Base-by-base conservation (phyloP, 92 coral and sea anemone species). In the Bergia sp. region DNA sequence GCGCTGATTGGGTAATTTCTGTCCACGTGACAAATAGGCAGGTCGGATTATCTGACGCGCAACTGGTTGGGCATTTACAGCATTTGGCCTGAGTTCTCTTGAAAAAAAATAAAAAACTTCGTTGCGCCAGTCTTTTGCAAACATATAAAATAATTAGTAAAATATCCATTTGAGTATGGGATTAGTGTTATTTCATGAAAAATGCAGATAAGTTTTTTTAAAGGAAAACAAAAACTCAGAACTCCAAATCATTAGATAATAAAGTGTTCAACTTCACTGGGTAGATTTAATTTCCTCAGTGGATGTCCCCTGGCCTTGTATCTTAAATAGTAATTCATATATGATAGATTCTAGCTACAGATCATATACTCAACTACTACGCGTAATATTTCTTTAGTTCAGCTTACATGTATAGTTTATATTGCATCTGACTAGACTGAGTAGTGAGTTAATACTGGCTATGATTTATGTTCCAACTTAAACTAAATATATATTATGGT, bases 21-120 rank as follows among this genome's bases (percentile, higher is more conserved):
- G 38, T 82, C 75, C 98, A 95, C 93, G 96, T 95, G 98, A 88
- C 85, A 82, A 82, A 86, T 90, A 89, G 95, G 95, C 87, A 83
- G 87, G 87, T 83, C 87, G 43, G 79, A 69, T 71, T 84, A 45
- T 72, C 87, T 84, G 87, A 84, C 77, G 87, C 77, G 75, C 87
- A 84, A 69, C 44, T 71, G 29, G 86, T n/a, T 69, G 77, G 57
- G 57, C 87, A 45, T 73, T 82, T 84, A 11, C 65, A 5, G 79
- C 65, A 84, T 84, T 84, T 71, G 79, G 37, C 78, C 78, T 7
- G 23, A 82, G 66, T 84, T 84, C 57, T 45, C 73, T 82, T 64
- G 38, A 39, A 82, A 38, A 11, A 82, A 18, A 39, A 21, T 29
- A 29, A 29, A 29, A 29, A 29, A 29, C 29, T 20, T 72, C 18